Conservation (phyloP, 2,113 vertebrate species). For the Thalassarche chlororhynchos region DNA sequence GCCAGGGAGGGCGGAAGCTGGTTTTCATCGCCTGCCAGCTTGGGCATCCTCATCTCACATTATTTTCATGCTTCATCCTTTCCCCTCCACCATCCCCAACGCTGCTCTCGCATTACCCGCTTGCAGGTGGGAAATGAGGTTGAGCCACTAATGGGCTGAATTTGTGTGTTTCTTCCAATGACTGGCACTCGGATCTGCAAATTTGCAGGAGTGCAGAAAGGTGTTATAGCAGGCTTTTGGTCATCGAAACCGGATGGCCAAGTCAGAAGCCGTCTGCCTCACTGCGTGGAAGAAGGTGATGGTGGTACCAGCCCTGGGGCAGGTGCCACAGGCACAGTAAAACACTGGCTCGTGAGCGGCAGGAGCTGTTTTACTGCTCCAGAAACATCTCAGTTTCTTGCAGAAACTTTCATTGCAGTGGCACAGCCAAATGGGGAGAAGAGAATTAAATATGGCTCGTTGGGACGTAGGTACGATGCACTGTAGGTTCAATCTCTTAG, state of each 20-base stretch:
- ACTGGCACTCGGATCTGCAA: not conserved
- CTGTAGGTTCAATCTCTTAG: not conserved
- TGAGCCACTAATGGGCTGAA: not conserved
- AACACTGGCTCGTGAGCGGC: not conserved
- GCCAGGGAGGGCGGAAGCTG: not conserved
- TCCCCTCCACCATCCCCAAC: no score
- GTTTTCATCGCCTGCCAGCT: not conserved
- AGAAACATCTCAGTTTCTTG: not conserved
- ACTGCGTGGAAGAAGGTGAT: rapidly evolving
- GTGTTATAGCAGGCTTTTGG: not conserved
- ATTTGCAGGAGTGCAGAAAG: not conserved
- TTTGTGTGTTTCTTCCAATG: not conserved
- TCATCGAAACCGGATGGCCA: not conserved
- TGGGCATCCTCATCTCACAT: not conserved
- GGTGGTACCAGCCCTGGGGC: not conserved
- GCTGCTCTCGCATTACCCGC: rapidly evolving
- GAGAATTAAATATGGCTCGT: rapidly evolving
- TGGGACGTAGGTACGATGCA: not conserved
- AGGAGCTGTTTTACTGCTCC: not conserved
- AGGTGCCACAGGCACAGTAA: not conserved
- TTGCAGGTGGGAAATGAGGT: not conserved
- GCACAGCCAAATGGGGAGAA: not conserved
- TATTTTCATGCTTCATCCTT: not conserved
- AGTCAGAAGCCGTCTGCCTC: not conserved
- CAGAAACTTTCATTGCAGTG: not conserved